Evolutionary conservation across 2,888 invertebrate species (phyloP).

Genomic region (Andrena chrysosceles): DNA sequence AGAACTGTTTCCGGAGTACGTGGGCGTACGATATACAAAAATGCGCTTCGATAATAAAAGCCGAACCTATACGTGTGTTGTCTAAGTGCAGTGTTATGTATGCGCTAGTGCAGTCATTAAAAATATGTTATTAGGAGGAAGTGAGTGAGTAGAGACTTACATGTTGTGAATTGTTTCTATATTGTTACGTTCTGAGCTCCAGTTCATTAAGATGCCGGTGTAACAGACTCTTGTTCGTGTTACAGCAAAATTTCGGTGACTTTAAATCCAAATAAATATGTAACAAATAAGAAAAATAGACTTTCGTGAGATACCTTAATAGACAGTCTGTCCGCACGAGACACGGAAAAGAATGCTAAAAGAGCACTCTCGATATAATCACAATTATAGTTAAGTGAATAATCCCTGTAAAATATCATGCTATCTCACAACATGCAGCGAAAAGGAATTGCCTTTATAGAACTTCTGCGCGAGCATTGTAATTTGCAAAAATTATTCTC

Average conservation of each 20-base stretch:
- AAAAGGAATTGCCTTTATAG: conserved; percentile 53
- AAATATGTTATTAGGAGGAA: conserved; percentile 77
- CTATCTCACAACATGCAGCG: conserved; percentile 77
- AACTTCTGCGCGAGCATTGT: conserved; percentile 34
- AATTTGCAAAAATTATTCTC: not conserved
- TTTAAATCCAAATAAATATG: conserved; percentile 85
- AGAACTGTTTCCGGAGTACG: conserved; percentile 52
- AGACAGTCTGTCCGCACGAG: conserved; percentile 52
- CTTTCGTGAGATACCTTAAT: conserved; percentile 73
- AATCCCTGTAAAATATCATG: conserved; percentile 71
- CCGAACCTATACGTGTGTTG: conserved; percentile 47
- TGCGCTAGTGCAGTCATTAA: conserved; percentile 58
- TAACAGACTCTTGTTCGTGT: conserved; percentile 85
- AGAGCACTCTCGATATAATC: conserved; percentile 64
- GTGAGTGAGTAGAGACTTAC: conserved; percentile 83
- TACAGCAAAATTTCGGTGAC: conserved; percentile 85
- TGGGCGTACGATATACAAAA: conserved; percentile 18
- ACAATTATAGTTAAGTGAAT: conserved; percentile 56
- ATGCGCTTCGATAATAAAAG: conserved; percentile 35
- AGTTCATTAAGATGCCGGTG: conserved; percentile 85
- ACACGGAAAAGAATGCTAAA: conserved; percentile 52
- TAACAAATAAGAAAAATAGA: conserved; percentile 84
- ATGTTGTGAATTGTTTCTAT: conserved; percentile 83
- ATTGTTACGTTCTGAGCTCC: conserved; percentile 85
- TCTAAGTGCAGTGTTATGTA: conserved; percentile 54